Percentiles rank a stretch among this genome's conserved stretches.
Evolutionary conservation across 2,888 invertebrate species (phyloP).

Genomic region (Dicyrtoma fusca): DNA sequence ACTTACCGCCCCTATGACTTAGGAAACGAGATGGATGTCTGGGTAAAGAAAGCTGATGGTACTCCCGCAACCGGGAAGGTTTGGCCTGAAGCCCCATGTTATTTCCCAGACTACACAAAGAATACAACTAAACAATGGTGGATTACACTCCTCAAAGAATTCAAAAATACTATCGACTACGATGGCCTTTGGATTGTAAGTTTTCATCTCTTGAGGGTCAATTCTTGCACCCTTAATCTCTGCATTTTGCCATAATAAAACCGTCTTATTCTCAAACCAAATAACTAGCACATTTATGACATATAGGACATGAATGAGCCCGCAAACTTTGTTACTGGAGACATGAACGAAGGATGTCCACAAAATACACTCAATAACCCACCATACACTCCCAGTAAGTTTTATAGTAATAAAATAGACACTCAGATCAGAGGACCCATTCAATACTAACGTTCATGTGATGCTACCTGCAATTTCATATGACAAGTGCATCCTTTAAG

Average conservation of each 20-base stretch:
- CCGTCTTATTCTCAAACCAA: background rate
- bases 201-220: background rate
- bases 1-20: conserved; percentile 44
- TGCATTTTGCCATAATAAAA: background rate
- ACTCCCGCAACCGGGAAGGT: conserved; percentile 46
- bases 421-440: too few species aligned
- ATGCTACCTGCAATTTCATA: background rate
- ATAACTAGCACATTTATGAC: too few species aligned
- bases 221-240: too few species aligned
- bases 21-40: conserved; percentile 55
- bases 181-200: conserved; percentile 56
- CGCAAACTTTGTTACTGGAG: conserved; percentile 75
- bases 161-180: conserved; percentile 47
- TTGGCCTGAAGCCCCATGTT: conserved; percentile 48
- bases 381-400: conserved; percentile 69
- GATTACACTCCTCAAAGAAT: conserved; percentile 48
- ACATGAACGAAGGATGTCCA: conserved; percentile 64
- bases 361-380: conserved; percentile 67
- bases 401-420: too few species aligned
- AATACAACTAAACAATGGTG: conserved; percentile 50
- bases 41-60: conserved; percentile 50
- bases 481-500: background rate
- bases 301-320: conserved; percentile 85
- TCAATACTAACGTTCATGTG: too few species aligned
- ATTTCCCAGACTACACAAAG: conserved; percentile 55